Evolutionary conservation across 1,140 invertebrate species (phyloP), one percentile per base, ranked within the genome.

Genomic region (Zaprionus ghesquierei): DNA sequence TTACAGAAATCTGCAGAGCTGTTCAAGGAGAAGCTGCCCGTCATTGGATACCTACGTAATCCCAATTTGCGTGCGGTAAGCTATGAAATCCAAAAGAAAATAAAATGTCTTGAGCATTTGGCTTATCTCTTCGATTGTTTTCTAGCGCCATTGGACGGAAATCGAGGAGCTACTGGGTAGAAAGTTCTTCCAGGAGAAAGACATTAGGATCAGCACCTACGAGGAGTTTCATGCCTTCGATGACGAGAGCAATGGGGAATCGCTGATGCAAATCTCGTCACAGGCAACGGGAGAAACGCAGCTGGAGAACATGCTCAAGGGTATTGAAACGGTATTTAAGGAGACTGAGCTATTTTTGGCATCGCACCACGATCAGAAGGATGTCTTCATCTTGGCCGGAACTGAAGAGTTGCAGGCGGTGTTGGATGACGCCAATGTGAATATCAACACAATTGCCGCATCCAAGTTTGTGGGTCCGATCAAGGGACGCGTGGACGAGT

Each of bases 351-450:
- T 98, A 80, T 93, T 94, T 1, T 94, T 98, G 13, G 84, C 97
- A 0, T 92, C 94, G 1, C 95, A 98, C 90, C 95, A 96, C 76
- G 96, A 98, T 72, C 92, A 94, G 0, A 96, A 96, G 68, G 97
- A 98, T 89, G 95, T 97, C 0, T 97, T 93, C 79, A 95, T 98
- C 27, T 91, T 98, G 46, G 97, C 96, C 1, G 95, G 95, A 0
- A 93, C 96, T 1, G 97, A 98, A 81, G 97, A 98, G 76, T 93
- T 98, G 49, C 97, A 98, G 90, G 93, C 94, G 0, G 93, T 95
- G 5, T 92, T 97, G 2, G 97, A 98, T 86, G 97, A 98, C 81
- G 96, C 96, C 71, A 97, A 96, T 87, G 97, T 98, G 22, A 96
- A 96, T 84, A 94, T 98, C 8, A 95, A 95, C 71, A 98, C 97